phyloP scores from a whole-genome alignment of 1,140 invertebrate species.

The Muscidifurax raptorellus region DNA sequence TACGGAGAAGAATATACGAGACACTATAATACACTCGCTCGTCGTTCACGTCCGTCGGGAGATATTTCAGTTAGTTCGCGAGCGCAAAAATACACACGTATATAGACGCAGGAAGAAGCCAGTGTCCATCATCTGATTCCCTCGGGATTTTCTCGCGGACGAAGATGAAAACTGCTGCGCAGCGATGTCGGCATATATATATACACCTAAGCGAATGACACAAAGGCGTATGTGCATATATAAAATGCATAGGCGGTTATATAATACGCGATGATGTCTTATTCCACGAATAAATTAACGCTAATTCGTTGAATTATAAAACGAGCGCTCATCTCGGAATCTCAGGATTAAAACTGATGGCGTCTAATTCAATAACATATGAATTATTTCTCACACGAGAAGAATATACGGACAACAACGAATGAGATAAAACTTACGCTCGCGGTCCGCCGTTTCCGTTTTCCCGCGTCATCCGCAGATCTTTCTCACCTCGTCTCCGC shows the following conservation, averaged over 20 bases:
- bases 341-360: no score
- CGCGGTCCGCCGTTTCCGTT: slow-evolving; percentile 63
- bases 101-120: slow-evolving; percentile 12
- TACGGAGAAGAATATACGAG: background rate
- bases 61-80: slow-evolving; percentile 44
- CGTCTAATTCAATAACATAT: no score
- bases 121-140: slow-evolving; percentile 50
- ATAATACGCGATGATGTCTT: no score
- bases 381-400: no score
- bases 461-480: slow-evolving; percentile 47
- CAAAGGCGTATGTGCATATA: no score
- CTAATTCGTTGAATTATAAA: background rate
- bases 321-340: no score
- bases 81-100: slow-evolving; percentile 17
- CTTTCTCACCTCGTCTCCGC: slow-evolving; percentile 6
- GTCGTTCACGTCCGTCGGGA: slow-evolving; percentile 31
- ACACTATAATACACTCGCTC: background rate
- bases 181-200: background rate
- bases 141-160: slow-evolving; percentile 20
- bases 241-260: background rate
- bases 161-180: slow-evolving; percentile 16
- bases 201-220: background rate
- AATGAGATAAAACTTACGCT: no score
- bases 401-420: no score
- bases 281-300: background rate